Evolutionary conservation across 1,140 invertebrate genomes (phyloP), one percentile per base, ranked within the genome.

Genomic region (Muscidifurax raptorellus): DNA sequence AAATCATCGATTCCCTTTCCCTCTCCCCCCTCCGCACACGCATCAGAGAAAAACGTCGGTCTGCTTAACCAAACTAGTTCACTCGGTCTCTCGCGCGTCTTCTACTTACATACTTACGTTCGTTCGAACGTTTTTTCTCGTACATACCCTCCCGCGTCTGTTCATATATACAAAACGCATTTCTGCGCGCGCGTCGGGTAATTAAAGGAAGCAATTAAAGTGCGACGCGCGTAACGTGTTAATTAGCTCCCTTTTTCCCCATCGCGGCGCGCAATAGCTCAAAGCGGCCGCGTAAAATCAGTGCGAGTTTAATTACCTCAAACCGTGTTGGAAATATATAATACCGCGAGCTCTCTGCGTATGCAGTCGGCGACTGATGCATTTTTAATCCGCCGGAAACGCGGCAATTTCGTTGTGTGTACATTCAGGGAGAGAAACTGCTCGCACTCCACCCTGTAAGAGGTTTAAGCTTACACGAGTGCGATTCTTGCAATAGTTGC

Each of bases 171-270:
- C 18, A 7, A 69, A 13, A 69, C 10, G 30, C 30, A 22, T 30
- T 36, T 30, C 9, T 30, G 7, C 30, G 18, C 67, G 27, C 32
- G 28, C 9, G 71, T 1, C 71, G 71, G 2, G 28, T 72, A 72
- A 72, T 72, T 72, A 72, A 72, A 40, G 71, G 32, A 74, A 36
- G 27, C 40, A 74, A 74, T 74, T 40, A 74, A 74, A 74, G 71
- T 74, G 71, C 71, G 71, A 74, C 32, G 18, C 32, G 18, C 32
- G 71, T 74, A 40, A 74, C 32, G 71, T 40, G 71, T 74, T 74
- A 74, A 74, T 74, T 74, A 36, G 22, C 71, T 15, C 27, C n/a
- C 27, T 27, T 59, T 69, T 67, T 25, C 27, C 9, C 6, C 27
- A 30, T 30, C 67, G 67, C 12, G 32, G 67, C 12, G 32, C 28